A percentile compares a stretch with the other conserved stretches of the same genome.
Evolutionary conservation across 2,113 vertebrate genomes (phyloP).

Genomic region (Paraplagusia blochii): DNA sequence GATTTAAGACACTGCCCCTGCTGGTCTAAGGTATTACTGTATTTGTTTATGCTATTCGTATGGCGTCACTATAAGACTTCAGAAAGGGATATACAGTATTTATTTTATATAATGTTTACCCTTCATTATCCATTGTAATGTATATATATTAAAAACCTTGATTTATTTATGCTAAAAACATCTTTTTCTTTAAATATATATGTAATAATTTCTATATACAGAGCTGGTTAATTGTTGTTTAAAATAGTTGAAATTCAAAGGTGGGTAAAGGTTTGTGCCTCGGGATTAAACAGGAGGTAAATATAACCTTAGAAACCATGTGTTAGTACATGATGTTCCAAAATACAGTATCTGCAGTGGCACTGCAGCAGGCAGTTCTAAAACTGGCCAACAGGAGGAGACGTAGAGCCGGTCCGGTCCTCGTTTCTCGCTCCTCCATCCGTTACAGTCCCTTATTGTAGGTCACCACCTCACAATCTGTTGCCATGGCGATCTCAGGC

Average conservation of each 20-base stretch:
- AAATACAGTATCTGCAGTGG: conserved; percentile 12
- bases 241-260: conserved; percentile 9
- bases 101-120: too few relatives aligned
- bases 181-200: conserved; percentile 24
- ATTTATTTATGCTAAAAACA: conserved; percentile 16
- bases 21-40: too few relatives aligned
- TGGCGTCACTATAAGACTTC: too few relatives aligned
- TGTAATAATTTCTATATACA: conserved; percentile 11
- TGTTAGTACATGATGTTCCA: conserved; percentile 14
- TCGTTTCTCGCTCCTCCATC: conserved; percentile 21
- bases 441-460: conserved; percentile 96
- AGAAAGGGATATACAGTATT: too few relatives aligned
- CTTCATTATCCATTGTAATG: background rate
- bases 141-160: conserved; percentile 21
- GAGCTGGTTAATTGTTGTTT: background rate
- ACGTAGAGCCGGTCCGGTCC: conserved; percentile 1
- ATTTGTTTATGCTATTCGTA: too few relatives aligned
- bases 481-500: conserved; percentile 91
- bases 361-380: conserved; percentile 1
- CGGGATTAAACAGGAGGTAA: background rate
- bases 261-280: background rate
- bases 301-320: conserved; percentile 4
- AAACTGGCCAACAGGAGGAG: conserved; percentile 19
- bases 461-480: conserved; percentile 86
- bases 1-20: too few relatives aligned